Base-by-base conservation (phyloP, 1,140 invertebrate genomes). In the Halesus radiatus region DNA sequence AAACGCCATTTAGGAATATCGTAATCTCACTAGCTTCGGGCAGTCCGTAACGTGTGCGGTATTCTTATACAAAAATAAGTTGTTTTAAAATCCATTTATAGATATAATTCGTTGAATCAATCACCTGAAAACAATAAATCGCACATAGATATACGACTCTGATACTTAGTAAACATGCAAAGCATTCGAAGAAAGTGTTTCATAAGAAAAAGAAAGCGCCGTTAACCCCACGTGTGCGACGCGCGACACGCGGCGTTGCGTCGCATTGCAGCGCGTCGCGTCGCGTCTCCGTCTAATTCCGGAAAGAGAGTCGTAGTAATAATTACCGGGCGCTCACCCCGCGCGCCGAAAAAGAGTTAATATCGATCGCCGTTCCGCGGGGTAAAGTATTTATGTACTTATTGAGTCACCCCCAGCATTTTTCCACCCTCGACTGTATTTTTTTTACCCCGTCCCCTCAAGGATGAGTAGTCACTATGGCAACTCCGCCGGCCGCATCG, bases 391-490 rank as follows among this genome's bases (percentile, higher is more conserved):
- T 83, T 83, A 83, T 80, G 83, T 82, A 81, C 83, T 81, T 82
- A 84, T 81, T 89, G 89, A 89, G 87, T 90, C 88, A 89, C 89
- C 89, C 89, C 88, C 86, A 88, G 87, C 87, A 88, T 90, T 89
- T 89, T 89, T 88, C 88, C 88, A 89, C 89, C 88, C 89, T 89
- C 88, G 88, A 88, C 88, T 89, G 88, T 88, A 29, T 89, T 89
- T 90, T 90, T 89, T 90, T 89, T 87, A 87, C 76, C 78, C 87
- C 86, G 84, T 85, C 81, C 82, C 85, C 86, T 86, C 86, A 89
- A 89, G 88, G 89, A 90, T 90, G 88, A 90, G 88, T 89, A 90
- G 89, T 90, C 89, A 89, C 89, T 90, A 90, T 90, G 88, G 89
- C 89, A 90, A 90, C 89, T 88, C 75, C 78, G 82, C 72, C 72